These are phyloP conservation scores for Drosophila ficusphila DNA, from an alignment of 1,140 invertebrate species.

Conservation along the genomic window DNA sequence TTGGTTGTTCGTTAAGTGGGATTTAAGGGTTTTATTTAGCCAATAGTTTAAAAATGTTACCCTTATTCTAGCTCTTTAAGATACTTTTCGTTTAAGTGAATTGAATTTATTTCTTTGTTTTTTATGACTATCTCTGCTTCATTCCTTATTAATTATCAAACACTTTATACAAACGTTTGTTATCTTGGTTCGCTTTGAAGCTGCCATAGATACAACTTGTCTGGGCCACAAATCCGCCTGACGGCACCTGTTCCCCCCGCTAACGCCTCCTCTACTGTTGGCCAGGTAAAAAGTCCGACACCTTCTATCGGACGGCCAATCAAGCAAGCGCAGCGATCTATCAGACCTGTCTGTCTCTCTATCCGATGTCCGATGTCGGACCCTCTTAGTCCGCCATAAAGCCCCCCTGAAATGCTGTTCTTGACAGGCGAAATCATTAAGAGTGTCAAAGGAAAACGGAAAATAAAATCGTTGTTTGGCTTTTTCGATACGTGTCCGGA, in stretches of 20 bases:
- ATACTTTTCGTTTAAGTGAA: background rate
- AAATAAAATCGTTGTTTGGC: conserved; percentile 24
- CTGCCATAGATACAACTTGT: conserved; percentile 36
- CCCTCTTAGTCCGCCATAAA: conserved; percentile 5
- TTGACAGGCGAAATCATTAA: conserved; percentile 78
- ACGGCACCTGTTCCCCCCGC: conserved; percentile 36
- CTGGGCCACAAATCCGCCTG: conserved; percentile 35
- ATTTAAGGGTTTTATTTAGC: background rate
- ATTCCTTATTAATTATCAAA: conserved; percentile 31
- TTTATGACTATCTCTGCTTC: conserved; percentile 3
- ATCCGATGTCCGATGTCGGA: conserved; percentile 4
- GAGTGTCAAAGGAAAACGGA: conserved; percentile 69
- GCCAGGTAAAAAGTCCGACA: conserved; percentile 34
- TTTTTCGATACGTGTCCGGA: conserved; percentile 58
- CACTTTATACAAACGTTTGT: conserved; percentile 9
- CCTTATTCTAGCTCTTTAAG: too few relatives aligned
- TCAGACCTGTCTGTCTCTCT: conserved; percentile 55
- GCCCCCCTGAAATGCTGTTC: conserved; percentile 15
- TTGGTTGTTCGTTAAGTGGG: too few relatives aligned
- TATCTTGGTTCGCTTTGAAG: conserved; percentile 28
- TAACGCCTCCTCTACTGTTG: background rate
- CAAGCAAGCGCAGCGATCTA: conserved; percentile 65
- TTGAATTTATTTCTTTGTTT: background rate
- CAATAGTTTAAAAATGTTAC: too few relatives aligned
- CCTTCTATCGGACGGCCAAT: conserved; percentile 59